Percentiles rank a stretch among this genome's conserved stretches.
phyloP scores from a whole-genome alignment of 92 coral and sea anemone genomes.

The Bergia sp. region DNA sequence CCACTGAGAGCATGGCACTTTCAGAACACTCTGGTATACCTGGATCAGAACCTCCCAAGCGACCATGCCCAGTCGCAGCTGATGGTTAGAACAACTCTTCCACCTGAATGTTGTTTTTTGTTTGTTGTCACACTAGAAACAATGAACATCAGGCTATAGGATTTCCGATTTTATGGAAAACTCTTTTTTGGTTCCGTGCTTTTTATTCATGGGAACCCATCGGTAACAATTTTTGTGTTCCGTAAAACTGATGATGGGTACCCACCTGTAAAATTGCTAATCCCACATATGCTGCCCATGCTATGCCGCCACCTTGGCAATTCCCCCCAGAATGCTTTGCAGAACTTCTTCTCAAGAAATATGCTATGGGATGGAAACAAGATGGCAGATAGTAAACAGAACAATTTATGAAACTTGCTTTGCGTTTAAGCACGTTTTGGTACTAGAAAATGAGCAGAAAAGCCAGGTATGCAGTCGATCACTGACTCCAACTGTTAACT shows the following conservation, averaged over 20 bases:
- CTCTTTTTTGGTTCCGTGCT: background rate
- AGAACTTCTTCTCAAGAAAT: too few relatives aligned
- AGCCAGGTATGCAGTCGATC: background rate
- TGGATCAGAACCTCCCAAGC: constrained; percentile 6
- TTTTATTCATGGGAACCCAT: background rate
- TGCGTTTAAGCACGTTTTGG: too few relatives aligned
- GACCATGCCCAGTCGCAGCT: constrained; percentile 5
- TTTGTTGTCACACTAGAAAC: background rate
- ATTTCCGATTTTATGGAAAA: too few relatives aligned
- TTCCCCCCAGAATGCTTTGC: background rate
- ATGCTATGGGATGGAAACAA: too few relatives aligned
- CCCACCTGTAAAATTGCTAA: too few relatives aligned
- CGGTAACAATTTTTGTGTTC: background rate
- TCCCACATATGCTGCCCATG: too few relatives aligned
- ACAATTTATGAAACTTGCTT: background rate
- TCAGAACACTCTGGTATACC: background rate
- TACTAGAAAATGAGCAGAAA: background rate
- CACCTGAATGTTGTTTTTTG: background rate
- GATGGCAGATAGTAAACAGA: background rate
- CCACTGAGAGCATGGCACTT: background rate
- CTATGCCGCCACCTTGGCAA: background rate
- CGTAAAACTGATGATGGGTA: background rate
- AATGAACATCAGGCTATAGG: too few relatives aligned
- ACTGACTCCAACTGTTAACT: background rate
- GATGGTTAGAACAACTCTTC: background rate